Evolutionary conservation across 2,888 invertebrate species (phyloP).

Genomic region (Nesidiocoris tenuis): DNA sequence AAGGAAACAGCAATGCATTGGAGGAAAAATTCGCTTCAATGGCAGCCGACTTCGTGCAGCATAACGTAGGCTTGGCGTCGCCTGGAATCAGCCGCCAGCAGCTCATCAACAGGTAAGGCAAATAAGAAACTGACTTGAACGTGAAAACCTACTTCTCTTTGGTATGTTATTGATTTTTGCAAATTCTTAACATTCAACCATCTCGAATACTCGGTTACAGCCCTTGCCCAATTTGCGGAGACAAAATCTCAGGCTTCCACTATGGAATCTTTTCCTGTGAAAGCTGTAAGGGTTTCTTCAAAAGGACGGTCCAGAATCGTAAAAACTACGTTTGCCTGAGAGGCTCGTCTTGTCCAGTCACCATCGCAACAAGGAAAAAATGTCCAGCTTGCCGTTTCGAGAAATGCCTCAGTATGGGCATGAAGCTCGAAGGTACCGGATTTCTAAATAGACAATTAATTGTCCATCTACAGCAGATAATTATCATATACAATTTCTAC

Average conservation of each 20-base stretch:
- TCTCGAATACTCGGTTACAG: no score
- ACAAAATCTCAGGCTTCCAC: conserved; percentile 95
- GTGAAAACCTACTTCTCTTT: no score
- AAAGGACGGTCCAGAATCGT: conserved; percentile 96
- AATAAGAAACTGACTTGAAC: neutral
- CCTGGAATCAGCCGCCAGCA: conserved; percentile 85
- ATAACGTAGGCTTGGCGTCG: conserved; percentile 58
- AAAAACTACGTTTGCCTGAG: conserved; percentile 93
- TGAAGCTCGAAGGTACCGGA: conserved; percentile 95
- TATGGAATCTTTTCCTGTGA: conserved; percentile 98
- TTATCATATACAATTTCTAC: no score
- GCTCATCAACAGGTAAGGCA: conserved; percentile 72
- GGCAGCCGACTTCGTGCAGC: conserved; percentile 53
- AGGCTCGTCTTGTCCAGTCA: conserved; percentile 88
- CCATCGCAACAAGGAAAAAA: conserved; percentile 90
- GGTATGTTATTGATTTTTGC: no score
- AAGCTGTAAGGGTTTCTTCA: conserved; percentile 97
- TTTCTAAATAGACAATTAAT: no score
- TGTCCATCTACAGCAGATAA: no score
- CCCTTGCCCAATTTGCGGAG: conserved; percentile 92
- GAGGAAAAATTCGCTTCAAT: conserved; percentile 53
- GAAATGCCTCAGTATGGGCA: conserved; percentile 91
- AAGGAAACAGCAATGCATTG: conserved; percentile 44
- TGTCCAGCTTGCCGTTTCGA: conserved; percentile 96
- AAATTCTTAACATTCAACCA: no score